Base-by-base conservation (phyloP, 2,888 invertebrate genomes). In the Caenorhabditis virilis region DNA sequence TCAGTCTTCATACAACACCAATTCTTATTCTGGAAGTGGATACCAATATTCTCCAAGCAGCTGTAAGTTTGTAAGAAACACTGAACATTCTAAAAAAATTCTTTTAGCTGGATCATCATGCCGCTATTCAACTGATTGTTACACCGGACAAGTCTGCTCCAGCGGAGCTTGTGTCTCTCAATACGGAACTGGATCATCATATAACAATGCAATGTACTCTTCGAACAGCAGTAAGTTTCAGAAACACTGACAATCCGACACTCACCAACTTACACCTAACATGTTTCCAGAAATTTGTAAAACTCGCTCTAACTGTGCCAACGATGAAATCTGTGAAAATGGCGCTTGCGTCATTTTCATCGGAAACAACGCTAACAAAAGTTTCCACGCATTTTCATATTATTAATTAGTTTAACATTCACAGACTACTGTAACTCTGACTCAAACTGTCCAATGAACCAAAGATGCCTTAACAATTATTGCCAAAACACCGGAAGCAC, bases 151-250 rank as follows among this genome's bases (percentile, higher is more conserved):
- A 41, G 53, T 33, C 36, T 63, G 63, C 63, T 57, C 57, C 33
- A 63, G 57, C 39, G 52, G 57, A 49, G 23, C 53, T 16, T 63
- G 63, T 20, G 57, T 57, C 38, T 47, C 57, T 42, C 57, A 53
- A 41, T 63, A 63, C 48, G 63, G 63, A 38, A 57, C 63, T 2
- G n/a, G n/a, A n/a, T n/a, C n/a, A n/a, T 46, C 48, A 5, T 57
- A 63, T 53, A 62, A 48, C 43, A 57, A 63, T n/a, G 43, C 63
- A 23, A 63, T 57, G 53, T 57, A 63, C 38, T 63, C 57, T 1
- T 49, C 63, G 9, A 30, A 38, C n/a, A 57, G 63, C 57, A 57
- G 63, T 63, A 20, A 45, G 62, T 16, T 42, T 3, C 9, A 15
- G n/a, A n/a, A n/a, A n/a, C n/a, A n/a, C n/a, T n/a, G n/a, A n/a